Percentiles rank a stretch among this genome's conserved stretches.
These are phyloP conservation scores for Triplophysa bombifrons DNA, from an alignment of 2,797 vertebrate species.

Conservation along the genomic window DNA sequence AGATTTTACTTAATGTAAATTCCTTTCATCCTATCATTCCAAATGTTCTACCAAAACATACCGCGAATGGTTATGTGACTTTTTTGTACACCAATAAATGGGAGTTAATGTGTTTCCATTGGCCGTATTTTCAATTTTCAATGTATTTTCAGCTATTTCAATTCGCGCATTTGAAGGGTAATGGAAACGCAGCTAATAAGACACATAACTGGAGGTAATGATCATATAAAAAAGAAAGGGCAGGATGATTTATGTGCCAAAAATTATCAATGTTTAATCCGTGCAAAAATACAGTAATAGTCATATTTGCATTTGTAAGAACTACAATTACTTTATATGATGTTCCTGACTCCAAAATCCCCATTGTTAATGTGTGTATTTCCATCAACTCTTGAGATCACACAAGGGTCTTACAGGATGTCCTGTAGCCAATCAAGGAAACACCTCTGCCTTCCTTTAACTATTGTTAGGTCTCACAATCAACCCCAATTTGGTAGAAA, in stretches of 20 bases:
- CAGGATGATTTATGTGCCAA: neutral
- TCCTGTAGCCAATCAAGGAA: constrained; percentile 48
- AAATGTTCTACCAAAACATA: too few species aligned
- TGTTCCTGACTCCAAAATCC: neutral
- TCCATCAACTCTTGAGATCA: neutral
- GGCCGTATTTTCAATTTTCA: too few species aligned
- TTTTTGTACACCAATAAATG: too few species aligned
- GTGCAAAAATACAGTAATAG: neutral
- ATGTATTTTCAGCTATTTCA: too few species aligned
- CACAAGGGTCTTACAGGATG: constrained; percentile 45
- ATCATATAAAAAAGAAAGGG: too few species aligned
- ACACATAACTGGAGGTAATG: too few species aligned
- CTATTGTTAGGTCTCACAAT: constrained; percentile 33
- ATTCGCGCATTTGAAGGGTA: too few species aligned
- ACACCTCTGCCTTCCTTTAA: constrained; percentile 49
- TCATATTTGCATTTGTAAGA: neutral
- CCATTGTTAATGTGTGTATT: neutral
- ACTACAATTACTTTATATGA: neutral
- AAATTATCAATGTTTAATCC: neutral
- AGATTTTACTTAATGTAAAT: too few species aligned
- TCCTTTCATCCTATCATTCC: too few species aligned
- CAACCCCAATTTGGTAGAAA: constrained; percentile 4
- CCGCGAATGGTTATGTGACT: too few species aligned
- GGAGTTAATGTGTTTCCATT: too few species aligned
- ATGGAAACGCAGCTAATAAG: too few species aligned